A percentile compares a stretch with the other conserved stretches of the same genome.
phyloP scores from a whole-genome alignment of 2,113 vertebrate species.

The Equus quagga region DNA sequence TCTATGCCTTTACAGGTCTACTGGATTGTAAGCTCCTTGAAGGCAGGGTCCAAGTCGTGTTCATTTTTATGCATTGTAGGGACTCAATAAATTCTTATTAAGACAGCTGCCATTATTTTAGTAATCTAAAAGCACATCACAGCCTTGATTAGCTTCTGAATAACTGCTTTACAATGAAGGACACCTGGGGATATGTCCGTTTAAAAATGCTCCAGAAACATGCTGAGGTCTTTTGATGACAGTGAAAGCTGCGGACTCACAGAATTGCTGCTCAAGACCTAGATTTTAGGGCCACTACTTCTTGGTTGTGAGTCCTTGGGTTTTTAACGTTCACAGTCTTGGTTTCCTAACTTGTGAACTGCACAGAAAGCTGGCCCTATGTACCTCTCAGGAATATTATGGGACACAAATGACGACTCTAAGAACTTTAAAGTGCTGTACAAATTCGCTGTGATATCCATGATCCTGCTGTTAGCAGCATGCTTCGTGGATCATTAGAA shows the following conservation, averaged over 20 bases:
- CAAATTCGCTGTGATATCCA: background rate
- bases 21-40: background rate
- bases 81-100: background rate
- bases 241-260: background rate
- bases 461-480: background rate
- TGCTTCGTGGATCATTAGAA: background rate
- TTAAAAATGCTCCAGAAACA: slow-evolving; percentile 12
- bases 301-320: background rate
- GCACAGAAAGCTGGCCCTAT: background rate
- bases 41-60: background rate
- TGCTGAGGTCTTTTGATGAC: background rate
- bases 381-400: background rate
- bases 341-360: background rate
- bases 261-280: background rate
- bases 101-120: background rate
- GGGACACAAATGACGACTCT: background rate
- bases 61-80: background rate
- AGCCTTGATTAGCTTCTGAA: background rate
- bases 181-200: background rate
- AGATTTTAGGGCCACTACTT: background rate
- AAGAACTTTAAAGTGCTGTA: background rate
- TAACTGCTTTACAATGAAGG: background rate
- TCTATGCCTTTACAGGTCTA: background rate
- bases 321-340: background rate
- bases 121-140: background rate